Evolutionary conservation across 2,888 invertebrate species (phyloP).

Genomic region (Liposcelis brunnea): DNA sequence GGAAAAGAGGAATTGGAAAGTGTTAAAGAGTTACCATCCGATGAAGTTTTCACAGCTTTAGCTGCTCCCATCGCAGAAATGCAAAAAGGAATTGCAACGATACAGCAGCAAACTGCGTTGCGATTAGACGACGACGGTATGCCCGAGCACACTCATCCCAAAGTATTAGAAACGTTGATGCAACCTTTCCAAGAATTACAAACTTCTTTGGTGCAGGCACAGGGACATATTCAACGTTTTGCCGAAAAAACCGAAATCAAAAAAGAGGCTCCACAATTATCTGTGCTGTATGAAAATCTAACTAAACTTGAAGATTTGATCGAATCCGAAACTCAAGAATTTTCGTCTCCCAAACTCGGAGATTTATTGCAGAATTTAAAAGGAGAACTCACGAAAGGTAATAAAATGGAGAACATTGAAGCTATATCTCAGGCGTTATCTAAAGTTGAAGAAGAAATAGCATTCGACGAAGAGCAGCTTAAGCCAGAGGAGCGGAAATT

Average conservation of each 20-base stretch:
- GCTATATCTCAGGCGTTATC: neutral
- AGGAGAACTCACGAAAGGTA: neutral
- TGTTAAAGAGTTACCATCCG: conserved; percentile 9
- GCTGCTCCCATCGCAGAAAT: conserved; percentile 14
- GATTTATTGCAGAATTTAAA: neutral
- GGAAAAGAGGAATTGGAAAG: conserved; percentile 12
- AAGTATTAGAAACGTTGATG: conserved; percentile 23
- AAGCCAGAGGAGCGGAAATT: neutral
- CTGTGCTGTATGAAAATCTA: no score
- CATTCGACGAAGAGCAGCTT: neutral
- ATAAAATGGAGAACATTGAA: neutral
- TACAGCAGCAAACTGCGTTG: conserved; percentile 12
- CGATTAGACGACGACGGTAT: conserved; percentile 11
- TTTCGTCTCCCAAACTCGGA: neutral
- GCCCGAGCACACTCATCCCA: conserved; percentile 11
- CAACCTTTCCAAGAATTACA: conserved; percentile 27
- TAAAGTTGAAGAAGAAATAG: neutral
- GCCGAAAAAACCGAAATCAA: conserved; percentile 26
- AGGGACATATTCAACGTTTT: conserved; percentile 14
- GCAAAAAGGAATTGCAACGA: conserved; percentile 13
- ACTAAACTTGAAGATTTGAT: no score
- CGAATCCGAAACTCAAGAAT: no score
- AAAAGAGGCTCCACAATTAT: conserved; percentile 23
- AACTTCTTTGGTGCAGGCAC: conserved; percentile 27
- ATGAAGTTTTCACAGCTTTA: conserved; percentile 13